Percentiles rank a stretch among this genome's conserved stretches.
Conservation (phyloP, 2,888 invertebrate species). For the Drosophila paracracens region DNA sequence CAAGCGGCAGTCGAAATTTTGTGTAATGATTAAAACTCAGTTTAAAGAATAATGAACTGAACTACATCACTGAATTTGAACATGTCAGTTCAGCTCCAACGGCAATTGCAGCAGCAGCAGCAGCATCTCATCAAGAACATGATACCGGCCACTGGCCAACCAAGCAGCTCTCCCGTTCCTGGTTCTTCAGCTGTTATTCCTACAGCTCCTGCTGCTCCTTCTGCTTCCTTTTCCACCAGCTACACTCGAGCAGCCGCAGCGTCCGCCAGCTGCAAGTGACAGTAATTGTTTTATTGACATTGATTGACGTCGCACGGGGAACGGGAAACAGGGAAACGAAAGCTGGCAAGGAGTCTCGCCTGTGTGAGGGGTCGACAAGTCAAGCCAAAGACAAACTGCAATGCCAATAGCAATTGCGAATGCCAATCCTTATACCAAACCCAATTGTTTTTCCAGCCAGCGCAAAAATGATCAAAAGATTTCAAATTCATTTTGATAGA, state of each 20-base stretch:
- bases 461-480: slow-evolving; percentile 81
- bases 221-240: background rate
- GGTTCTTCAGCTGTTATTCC: background rate
- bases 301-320: slow-evolving; percentile 76
- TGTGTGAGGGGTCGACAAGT: slow-evolving; percentile 52
- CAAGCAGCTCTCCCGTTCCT: background rate
- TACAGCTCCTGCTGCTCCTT: background rate
- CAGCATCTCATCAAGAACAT: slow-evolving; percentile 47
- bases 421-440: slow-evolving; percentile 42
- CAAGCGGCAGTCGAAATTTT: background rate
- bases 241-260: slow-evolving; percentile 23
- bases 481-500: slow-evolving; percentile 82
- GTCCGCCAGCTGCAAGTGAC: slow-evolving; percentile 77
- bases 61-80: background rate
- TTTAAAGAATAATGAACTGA: background rate
- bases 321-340: slow-evolving; percentile 10
- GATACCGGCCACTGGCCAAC: slow-evolving; percentile 44
- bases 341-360: slow-evolving; percentile 14
- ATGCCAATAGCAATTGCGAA: slow-evolving; percentile 56
- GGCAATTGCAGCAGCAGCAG: slow-evolving; percentile 4
- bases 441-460: slow-evolving; percentile 40
- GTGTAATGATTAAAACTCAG: background rate
- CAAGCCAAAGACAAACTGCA: slow-evolving; percentile 79
- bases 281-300: slow-evolving; percentile 84
- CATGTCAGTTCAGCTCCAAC: background rate